Evolutionary conservation across 2,888 invertebrate species (phyloP).

Genomic region (Synergus itoensis): DNA sequence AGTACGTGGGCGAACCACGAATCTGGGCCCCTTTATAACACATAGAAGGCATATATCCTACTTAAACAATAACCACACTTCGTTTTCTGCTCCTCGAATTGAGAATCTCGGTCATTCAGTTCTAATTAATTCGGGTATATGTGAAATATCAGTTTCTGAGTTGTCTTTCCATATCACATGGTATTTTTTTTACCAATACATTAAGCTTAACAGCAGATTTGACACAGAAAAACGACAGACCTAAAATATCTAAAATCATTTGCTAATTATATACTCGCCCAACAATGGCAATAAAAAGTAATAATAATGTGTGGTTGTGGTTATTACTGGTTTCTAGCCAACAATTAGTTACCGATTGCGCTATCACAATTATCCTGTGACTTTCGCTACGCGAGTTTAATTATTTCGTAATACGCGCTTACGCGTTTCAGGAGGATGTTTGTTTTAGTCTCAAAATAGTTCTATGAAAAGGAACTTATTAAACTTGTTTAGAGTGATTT

Average conservation of each 20-base stretch:
- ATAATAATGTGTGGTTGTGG: slow-evolving; percentile 30
- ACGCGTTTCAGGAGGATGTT: not conserved
- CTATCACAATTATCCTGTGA: slow-evolving; percentile 39
- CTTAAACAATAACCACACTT: slow-evolving; percentile 14
- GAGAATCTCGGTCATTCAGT: not conserved
- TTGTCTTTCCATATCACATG: not conserved
- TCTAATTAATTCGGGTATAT: not conserved
- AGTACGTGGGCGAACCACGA: slow-evolving; percentile 52
- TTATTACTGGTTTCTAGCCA: slow-evolving; percentile 38
- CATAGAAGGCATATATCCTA: slow-evolving; percentile 26
- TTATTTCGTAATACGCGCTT: slow-evolving; percentile 27
- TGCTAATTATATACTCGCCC: slow-evolving; percentile 11
- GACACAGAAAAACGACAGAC: not conserved
- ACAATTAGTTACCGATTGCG: slow-evolving; percentile 40
- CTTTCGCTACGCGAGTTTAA: slow-evolving; percentile 31
- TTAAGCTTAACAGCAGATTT: not conserved
- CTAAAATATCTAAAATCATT: slow-evolving; percentile 26
- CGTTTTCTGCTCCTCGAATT: not conserved
- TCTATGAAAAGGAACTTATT: not conserved
- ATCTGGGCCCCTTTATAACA: slow-evolving; percentile 36
- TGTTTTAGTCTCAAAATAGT: not conserved
- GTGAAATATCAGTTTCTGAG: not conserved
- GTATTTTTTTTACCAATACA: not conserved
- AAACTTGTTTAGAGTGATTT: not conserved
- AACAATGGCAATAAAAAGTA: slow-evolving; percentile 30